Base-by-base conservation (phyloP, 2,113 vertebrate genomes). In the Rhizomys pruinosus region DNA sequence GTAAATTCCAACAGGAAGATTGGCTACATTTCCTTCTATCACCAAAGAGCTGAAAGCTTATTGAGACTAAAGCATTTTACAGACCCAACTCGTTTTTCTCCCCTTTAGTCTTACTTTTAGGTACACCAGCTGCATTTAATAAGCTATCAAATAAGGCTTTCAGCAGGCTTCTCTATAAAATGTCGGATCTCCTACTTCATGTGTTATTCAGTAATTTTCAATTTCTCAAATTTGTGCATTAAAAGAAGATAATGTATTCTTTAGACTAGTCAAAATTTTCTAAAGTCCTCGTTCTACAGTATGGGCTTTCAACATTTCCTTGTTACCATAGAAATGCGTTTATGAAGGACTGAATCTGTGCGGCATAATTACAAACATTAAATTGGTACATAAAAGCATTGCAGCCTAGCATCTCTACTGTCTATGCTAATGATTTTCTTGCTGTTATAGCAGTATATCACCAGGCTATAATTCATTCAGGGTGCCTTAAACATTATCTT, bases 361-460 rank as follows among this genome's bases (percentile, higher is more conserved):
- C 84, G 95, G 80, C 32, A 89, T 95, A 97, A 98, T 97, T 91
- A 93, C 84, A 97, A 97, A 96, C 87, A 97, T 91, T 96, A 97
- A 98, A 90, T 71, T 95, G 89, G 93, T 76, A 95, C 68, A 96
- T 96, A 95, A 97, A 96, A 90, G 59, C 89, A 61, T 89, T 27
- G 59, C 73, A 89, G 39, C 0, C 93, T 94, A 96, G 57, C 66
- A 94, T 90, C 91, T 80, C 64, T 61, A 94, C 55, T 92, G 80
- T 66, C 87, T 80, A 91, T 96, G 85, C 27, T 97, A 97, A 94
- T 91, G 82, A 72, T 93, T 89, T 87, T 3, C 32, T 78, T 94
- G 47, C 73, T 96, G 98, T 97, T 94, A 96, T 89, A 82, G 84
- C 42, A 95, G 27, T 78, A 91, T 92, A 82, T 94, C 95, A 47